Evolutionary conservation across 2,888 invertebrate genomes (phyloP).

Genomic region (Agrilus biguttatus): DNA sequence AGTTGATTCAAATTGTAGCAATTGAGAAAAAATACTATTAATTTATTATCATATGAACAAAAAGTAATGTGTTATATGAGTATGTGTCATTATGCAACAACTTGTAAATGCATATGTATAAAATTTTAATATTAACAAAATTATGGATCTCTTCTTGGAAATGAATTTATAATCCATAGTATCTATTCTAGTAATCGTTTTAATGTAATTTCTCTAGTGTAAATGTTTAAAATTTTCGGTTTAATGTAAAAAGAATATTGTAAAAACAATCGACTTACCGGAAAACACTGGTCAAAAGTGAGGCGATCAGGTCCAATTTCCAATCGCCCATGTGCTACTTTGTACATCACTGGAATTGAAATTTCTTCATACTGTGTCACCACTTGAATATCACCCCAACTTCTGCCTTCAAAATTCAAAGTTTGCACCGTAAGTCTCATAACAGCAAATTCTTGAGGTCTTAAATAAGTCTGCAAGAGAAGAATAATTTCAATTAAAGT

Average conservation of each 20-base stretch:
- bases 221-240: background rate
- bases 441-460: conserved; percentile 48
- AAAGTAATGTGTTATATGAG: too few species aligned
- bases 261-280: conserved; percentile 46
- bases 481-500: conserved; percentile 6
- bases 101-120: too few species aligned
- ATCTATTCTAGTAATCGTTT: too few species aligned
- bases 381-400: conserved; percentile 56
- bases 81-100: too few species aligned
- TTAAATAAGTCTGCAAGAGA: conserved; percentile 37
- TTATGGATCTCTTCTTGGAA: too few species aligned
- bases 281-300: conserved; percentile 65
- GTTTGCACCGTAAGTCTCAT: conserved; percentile 57
- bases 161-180: too few species aligned
- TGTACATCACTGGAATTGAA: conserved; percentile 56
- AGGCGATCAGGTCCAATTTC: conserved; percentile 52
- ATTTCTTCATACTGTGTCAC: conserved; percentile 56
- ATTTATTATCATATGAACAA: too few species aligned
- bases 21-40: background rate
- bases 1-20: conserved; percentile 5
- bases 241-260: too few species aligned
- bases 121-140: too few species aligned
- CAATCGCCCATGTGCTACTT: conserved; percentile 60
- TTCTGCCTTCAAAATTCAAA: conserved; percentile 50
- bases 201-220: background rate